Evolutionary conservation across 2,113 vertebrate species (phyloP), one percentile per base, ranked within the genome.

Genomic region (Gopherus flavomarginatus): DNA sequence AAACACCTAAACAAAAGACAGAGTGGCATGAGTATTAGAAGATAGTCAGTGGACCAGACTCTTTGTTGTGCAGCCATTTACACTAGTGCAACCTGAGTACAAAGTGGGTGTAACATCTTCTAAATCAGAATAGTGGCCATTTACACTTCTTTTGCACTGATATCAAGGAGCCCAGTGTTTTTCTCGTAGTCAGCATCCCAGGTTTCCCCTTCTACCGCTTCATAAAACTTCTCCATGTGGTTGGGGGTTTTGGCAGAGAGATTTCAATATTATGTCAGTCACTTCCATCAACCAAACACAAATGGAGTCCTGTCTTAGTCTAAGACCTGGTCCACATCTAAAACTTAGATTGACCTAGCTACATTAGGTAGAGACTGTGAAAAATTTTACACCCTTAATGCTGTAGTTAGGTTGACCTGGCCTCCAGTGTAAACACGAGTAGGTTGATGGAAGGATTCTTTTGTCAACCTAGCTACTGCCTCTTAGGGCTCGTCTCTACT

Each of bases 41-140:
- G 62, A 38, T 59, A 42, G 65, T 29, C 0, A 0, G 19, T 8
- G 27, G 56, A 10, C 12, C 85, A 87, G 26, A 11, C 83, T 72
- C 54, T 90, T 35, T 78, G 44, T 8, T 50, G 8, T 59, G 8
- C 1, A n/a, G 62, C 85, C 44, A 54, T 31, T 54, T 38, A 11
- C 49, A n/a, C 26, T 62, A 59, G 21, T 4, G 1, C 5, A 7
- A 79, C 87, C 80, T 87, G 6, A 29, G 62, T 27, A 29, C 3
- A 62, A 87, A 96, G 53, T 16, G 79, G 38, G 35, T 11, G 38
- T n/a, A 10, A 54, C 27, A 62, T 17, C 22, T 50, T 44, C 10
- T 13, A 53, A 79, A 54, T 22, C 6, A 4, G 35, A 54, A n/a
- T 27, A 35, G 52, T 27, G 52, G 11, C 7, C 12, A 27, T 38